These are phyloP conservation scores for Chrysaora quinquecirrha DNA, from an alignment of 30 jellyfish, hydroid and myxozoan species.

Conservation along the genomic window DNA sequence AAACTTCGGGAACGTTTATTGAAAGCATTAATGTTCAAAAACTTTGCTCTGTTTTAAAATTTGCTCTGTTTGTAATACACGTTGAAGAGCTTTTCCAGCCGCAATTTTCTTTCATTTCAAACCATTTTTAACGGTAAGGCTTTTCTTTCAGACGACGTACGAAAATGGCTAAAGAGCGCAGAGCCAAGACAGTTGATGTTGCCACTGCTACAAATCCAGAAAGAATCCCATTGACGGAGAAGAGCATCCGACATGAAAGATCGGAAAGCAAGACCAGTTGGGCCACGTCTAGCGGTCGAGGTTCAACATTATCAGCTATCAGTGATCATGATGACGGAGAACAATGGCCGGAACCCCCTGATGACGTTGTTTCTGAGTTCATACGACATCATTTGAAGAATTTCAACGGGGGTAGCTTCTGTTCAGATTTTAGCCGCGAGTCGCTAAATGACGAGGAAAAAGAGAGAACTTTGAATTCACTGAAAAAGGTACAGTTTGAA, in stretches of 20 bases:
- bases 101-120: no score
- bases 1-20: no score
- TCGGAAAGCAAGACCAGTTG: conserved; percentile 46
- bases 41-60: no score
- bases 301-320: conserved; percentile 51
- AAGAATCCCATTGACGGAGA: conserved; percentile 37
- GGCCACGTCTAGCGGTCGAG: conserved; percentile 73
- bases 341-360: conserved; percentile 82
- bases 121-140: no score
- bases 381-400: conserved; percentile 61
- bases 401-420: conserved; percentile 52
- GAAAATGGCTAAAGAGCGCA: conserved; percentile 38
- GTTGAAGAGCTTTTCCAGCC: no score
- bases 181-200: conserved; percentile 52
- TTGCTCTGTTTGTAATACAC: no score
- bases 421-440: conserved; percentile 45
- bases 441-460: conserved; percentile 8
- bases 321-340: conserved; percentile 60
- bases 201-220: conserved; percentile 52
- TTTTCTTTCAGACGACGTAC: conserved; percentile 64
- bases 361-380: conserved; percentile 51
- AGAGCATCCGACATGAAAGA: conserved; percentile 30
- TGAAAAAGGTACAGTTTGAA: conserved; percentile 27
- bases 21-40: no score
- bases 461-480: conserved; percentile 22